Evolutionary conservation across 37 sponge, comb jelly and placozoan species (phyloP).

Genomic region (Lycopodina hypogea): DNA sequence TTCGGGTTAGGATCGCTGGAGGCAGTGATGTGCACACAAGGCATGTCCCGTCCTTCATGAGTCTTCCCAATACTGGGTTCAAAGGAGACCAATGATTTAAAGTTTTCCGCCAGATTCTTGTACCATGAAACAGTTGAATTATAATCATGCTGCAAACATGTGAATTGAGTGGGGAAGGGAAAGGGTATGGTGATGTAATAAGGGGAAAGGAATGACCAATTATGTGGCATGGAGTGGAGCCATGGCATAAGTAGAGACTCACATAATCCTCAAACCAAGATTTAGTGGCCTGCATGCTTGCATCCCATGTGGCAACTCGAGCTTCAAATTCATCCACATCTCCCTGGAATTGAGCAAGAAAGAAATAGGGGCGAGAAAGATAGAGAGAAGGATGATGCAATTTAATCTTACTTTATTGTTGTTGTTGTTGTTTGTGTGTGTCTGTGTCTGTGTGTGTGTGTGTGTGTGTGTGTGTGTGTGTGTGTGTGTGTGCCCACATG

Average conservation of each 20-base stretch:
- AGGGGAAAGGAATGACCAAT: too few relatives aligned
- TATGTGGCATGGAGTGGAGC: neutral
- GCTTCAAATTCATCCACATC: constrained; percentile 16
- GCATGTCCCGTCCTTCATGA: constrained; percentile 48
- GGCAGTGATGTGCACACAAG: constrained; percentile 68
- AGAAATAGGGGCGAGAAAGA: neutral
- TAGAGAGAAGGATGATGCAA: too few relatives aligned
- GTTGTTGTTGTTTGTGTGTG: too few relatives aligned
- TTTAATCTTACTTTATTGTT: too few relatives aligned
- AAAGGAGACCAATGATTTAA: constrained; percentile 20
- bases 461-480: too few relatives aligned
- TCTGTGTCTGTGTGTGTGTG: too few relatives aligned
- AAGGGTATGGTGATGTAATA: too few relatives aligned
- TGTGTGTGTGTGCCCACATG: too few relatives aligned
- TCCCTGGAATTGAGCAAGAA: neutral
- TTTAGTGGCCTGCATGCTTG: neutral
- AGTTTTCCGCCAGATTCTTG: constrained; percentile 3
- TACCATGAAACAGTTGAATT: constrained; percentile 42
- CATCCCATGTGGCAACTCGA: constrained; percentile 13
- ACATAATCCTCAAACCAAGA: constrained; percentile 48
- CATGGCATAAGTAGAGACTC: too few relatives aligned
- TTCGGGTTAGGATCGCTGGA: neutral
- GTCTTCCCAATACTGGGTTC: constrained; percentile 54
- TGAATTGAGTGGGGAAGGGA: neutral
- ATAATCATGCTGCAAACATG: constrained; percentile 39